Base-by-base conservation (phyloP, 2,888 invertebrate genomes). In the Chrysolina oricalcia region DNA sequence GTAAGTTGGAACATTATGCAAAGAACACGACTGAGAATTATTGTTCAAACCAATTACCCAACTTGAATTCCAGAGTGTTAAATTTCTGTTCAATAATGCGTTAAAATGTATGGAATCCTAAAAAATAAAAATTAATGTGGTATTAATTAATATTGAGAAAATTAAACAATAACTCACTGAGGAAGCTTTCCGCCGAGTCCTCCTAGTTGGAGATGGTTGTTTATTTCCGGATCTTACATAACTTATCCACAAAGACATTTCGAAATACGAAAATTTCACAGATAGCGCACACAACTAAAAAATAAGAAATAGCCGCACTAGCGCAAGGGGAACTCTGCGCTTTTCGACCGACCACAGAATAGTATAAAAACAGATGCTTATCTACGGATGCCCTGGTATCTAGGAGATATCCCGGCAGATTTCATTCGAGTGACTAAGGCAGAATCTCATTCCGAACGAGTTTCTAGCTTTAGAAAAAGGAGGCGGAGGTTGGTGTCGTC, bases 191-290 rank as follows among this genome's bases (percentile, higher is more conserved):
- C 72, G 53, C 15, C 70, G 64, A 19, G 65, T 74, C 23, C 76
- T 78, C 69, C 72, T 76, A 35, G 65, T 79, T 23, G 71, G 35
- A 50, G 73, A 81, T 81, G 35, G 72, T 77, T 23, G 68, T 1
- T 19, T 68, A 35, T 19, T 79, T 78, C 84, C 85, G 56, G 81
- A 72, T 72, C 84, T 76, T 17, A 85, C 83, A 74, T 84, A 86
- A 68, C 80, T 85, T 72, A 86, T 86, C 85, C 85, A 85, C 80
- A 86, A 77, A 43, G 85, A 85, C 85, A 85, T 85, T 56, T 65
- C 48, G 11, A 41, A 40, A 21, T 40, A 53, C 67, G 27, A 21
- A 35, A 43, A 46, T 46, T 23, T 43, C 19, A 41, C 65, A 65
- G 11, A 23, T 46, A 10, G 13, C 23, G 41, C 41, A 1, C 21